phyloP scores from a whole-genome alignment of 92 coral and sea anemone genomes.

The Palythoa heliodiscus region DNA sequence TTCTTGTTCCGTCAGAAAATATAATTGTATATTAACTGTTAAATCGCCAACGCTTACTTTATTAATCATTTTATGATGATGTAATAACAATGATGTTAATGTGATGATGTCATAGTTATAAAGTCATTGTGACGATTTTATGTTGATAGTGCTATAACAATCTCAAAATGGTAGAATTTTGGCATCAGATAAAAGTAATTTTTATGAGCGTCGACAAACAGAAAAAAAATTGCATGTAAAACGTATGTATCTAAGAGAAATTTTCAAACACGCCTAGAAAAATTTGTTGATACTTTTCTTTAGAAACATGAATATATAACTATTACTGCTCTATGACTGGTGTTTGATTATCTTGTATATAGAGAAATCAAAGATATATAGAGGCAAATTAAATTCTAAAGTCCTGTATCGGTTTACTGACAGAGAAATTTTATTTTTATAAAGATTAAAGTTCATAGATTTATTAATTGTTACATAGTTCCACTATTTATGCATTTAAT shows the following conservation, averaged over 20 bases:
- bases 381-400: constrained; percentile 1
- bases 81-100: not conserved
- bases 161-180: too few species aligned
- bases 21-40: not conserved
- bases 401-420: constrained; percentile 15
- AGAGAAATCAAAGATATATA: not conserved
- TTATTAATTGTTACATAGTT: constrained; percentile 29
- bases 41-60: not conserved
- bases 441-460: constrained; percentile 21
- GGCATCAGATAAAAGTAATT: too few species aligned
- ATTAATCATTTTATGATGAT: not conserved
- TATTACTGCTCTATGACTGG: not conserved
- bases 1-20: not conserved
- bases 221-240: not conserved
- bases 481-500: constrained; percentile 69
- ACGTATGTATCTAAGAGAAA: not conserved
- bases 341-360: constrained; percentile 13
- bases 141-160: too few species aligned
- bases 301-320: constrained; percentile 2
- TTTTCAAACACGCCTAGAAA: not conserved
- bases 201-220: too few species aligned
- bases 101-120: too few species aligned
- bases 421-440: constrained; percentile 37
- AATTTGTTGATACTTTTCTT: not conserved
- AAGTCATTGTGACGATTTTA: too few species aligned